Percentiles rank a stretch among this genome's conserved stretches.
These are phyloP conservation scores for Prunella strophiata DNA, from an alignment of 2,797 vertebrate genomes.

Conservation along the genomic window DNA sequence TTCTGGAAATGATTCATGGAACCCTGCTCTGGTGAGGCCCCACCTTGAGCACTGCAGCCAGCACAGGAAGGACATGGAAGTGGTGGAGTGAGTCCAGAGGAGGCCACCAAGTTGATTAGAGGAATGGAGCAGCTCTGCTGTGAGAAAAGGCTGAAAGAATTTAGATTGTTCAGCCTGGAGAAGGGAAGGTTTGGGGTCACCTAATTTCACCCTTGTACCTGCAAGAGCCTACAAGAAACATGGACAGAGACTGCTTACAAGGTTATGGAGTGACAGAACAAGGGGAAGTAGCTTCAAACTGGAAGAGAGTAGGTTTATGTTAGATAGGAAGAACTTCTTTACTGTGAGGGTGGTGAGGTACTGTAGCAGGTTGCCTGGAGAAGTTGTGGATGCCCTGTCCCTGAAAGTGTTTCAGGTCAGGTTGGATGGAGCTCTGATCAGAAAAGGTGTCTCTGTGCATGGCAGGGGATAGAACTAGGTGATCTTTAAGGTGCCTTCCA, in stretches of 20 bases:
- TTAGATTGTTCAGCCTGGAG: not conserved
- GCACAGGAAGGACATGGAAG: not conserved
- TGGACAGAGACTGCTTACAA: not conserved
- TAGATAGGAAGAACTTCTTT: not conserved
- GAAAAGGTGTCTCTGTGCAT: not conserved
- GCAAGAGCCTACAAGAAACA: not conserved
- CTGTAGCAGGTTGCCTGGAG: not conserved
- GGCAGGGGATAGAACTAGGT: not conserved
- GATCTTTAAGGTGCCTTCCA: not conserved
- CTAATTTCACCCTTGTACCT: not conserved
- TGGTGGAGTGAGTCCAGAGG: not conserved
- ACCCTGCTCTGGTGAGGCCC: not conserved
- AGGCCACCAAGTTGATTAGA: not conserved
- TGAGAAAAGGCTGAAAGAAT: not conserved
- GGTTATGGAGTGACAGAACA: not conserved
- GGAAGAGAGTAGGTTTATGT: not conserved
- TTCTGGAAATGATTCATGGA: not conserved
- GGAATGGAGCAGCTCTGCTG: not conserved
- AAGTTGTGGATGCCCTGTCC: not conserved
- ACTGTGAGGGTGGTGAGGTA: not conserved
- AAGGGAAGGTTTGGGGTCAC: not conserved
- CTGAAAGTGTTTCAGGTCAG: not conserved
- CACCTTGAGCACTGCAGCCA: not conserved
- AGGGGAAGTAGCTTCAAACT: not conserved
- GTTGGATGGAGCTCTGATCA: not conserved